Evolutionary conservation across 1,140 invertebrate species (phyloP), one percentile per base, ranked within the genome.

Genomic region (Zophobas atratus): DNA sequence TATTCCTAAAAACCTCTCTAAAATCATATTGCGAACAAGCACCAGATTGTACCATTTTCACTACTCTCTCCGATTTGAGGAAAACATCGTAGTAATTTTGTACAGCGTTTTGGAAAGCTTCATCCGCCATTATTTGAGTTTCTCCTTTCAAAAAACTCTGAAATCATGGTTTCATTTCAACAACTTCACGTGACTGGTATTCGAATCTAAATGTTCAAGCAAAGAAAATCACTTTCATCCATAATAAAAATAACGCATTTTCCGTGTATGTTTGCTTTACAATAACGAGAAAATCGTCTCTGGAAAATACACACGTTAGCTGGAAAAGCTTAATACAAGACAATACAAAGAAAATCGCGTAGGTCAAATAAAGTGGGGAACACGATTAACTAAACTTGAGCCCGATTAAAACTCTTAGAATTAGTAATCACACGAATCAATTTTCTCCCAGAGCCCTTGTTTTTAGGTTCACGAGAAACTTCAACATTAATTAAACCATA

Each of bases 21-120:
- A 99, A 99, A 90, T 99, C 99, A 88, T 98, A 94, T 84, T 97
- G 95, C 38, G 97, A 98, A 88, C 98, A 99, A 79, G 97, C 98
- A 60, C 98, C 98, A 77, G 97, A 96, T 82, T 95, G 93, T 33
- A 99, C 98, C 94, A 99, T 98, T 88, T 95, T 95, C 39, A 94
- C 89, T 43, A 99, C 95, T 80, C 98, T 90, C 84, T 99, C 98
- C 56, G 97, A 99, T 87, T 97, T 97, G 1, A 99, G 89, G 89
- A 99, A 99, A 49, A 99, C 96, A 86, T 99, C 98, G 86, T 93
- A 94, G 89, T 99, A 99, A 84, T 94, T 97, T 86, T 99, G 97
- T 46, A 99, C 96, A 33, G 98, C 98, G 88, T 99, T 99, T 86
- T 97, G 98, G 86, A 99, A 99, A 72, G 98, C 98, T 88, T 99